Percentiles rank a stretch among this genome's conserved stretches.
Conservation (phyloP, 1,140 invertebrate genomes). For the Diorhabda sublineata region DNA sequence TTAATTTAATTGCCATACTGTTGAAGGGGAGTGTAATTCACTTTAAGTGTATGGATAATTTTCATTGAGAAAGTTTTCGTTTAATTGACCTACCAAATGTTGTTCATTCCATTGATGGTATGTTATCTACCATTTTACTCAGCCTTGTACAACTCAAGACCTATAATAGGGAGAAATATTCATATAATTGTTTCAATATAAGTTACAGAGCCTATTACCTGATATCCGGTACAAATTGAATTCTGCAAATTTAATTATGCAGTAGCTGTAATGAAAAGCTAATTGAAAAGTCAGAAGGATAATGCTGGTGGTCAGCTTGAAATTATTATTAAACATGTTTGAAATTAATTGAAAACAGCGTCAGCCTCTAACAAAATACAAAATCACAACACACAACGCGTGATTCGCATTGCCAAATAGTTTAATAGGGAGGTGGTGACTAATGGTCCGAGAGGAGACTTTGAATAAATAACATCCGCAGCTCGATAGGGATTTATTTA, state of each 20-base stretch:
- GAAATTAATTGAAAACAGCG: slow-evolving; percentile 15
- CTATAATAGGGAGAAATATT: too few species aligned
- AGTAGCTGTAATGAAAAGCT: slow-evolving; percentile 11
- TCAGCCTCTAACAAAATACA: slow-evolving; percentile 4
- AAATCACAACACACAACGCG: slow-evolving; percentile 2
- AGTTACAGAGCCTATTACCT: not conserved
- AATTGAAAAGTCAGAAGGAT: slow-evolving; percentile 7
- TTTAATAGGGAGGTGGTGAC: slow-evolving; percentile 1
- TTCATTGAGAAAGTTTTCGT: too few species aligned
- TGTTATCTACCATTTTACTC: too few species aligned
- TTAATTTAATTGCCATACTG: too few species aligned
- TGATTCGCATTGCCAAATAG: slow-evolving; percentile 7
- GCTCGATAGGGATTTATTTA: too few species aligned
- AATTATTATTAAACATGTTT: slow-evolving; percentile 8
- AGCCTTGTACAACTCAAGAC: too few species aligned
- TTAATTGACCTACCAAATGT: too few species aligned
- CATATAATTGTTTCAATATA: too few species aligned
- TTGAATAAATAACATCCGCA: too few species aligned
- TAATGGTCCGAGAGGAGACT: slow-evolving; percentile 4
- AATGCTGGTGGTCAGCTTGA: slow-evolving; percentile 7
- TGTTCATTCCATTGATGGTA: too few species aligned
- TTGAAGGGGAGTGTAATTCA: too few species aligned
- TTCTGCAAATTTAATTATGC: slow-evolving; percentile 4
- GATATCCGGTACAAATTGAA: not conserved
- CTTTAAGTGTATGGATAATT: too few species aligned